Evolutionary conservation across 2,888 invertebrate genomes (phyloP).

Genomic region (Didymodactylos carnosus): DNA sequence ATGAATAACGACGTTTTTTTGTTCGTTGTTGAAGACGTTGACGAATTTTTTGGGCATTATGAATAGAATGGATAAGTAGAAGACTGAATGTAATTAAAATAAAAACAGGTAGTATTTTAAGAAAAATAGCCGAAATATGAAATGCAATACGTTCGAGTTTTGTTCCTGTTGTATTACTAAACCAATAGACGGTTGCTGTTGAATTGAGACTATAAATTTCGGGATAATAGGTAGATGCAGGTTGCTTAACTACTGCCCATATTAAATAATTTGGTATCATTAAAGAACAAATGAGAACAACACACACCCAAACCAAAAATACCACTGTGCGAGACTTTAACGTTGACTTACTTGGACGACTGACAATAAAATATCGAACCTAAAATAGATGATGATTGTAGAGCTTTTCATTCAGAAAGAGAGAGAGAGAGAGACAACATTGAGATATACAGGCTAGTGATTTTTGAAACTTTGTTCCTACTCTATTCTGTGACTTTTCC

Average conservation of each 20-base stretch:
- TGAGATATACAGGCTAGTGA: no score
- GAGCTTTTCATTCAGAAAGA: not conserved
- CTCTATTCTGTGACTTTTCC: no score
- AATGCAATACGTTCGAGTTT: not conserved
- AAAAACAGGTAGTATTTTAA: not conserved
- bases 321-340: not conserved
- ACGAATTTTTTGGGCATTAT: not conserved
- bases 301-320: not conserved
- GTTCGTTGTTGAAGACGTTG: no score
- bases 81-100: not conserved
- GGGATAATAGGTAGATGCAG: not conserved
- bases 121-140: not conserved
- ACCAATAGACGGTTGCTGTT: not conserved
- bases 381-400: not conserved
- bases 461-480: no score
- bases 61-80: not conserved
- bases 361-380: not conserved
- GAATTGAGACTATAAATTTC: not conserved
- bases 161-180: not conserved
- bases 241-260: not conserved
- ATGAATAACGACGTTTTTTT: not conserved
- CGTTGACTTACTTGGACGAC: not conserved
- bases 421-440: no score
- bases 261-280: not conserved
- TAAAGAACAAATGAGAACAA: not conserved